Base-by-base conservation (phyloP, 2,797 vertebrate genomes). In the Pangasius macronema region DNA sequence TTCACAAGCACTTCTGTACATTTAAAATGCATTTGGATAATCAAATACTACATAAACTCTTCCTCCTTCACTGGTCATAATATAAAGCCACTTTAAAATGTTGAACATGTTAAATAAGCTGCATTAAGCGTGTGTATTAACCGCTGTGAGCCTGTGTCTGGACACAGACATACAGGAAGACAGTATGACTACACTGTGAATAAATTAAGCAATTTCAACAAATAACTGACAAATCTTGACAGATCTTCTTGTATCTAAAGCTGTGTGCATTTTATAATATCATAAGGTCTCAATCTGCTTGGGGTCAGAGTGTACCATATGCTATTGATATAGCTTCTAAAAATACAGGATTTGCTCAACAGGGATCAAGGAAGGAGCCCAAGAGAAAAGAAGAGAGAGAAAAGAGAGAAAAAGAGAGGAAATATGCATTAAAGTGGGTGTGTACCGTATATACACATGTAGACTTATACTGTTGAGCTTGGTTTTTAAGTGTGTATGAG, bases 321-420 rank as follows among this genome's bases (percentile, higher is more conserved):
- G 83, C 83, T 87, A 70, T 83, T 90, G 84, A 88, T 89, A 86
- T 90, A 82, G 24, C 88, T 76, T 80, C 89, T 90, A 89, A 90
- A 91, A 88, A 90, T 88, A 91, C 63, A 94, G 91, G 91, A 93
- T 92, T 93, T 92, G 92, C 94, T 92, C 93, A 93, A 91, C 90
- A 93, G 88, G 86, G n/a, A 3, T 88, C 91, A 94, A 95, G 91
- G 83, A 89, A 89, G 92, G 92, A 91, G 49, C 83, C 70, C 67
- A 42, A 75, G 83, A 39, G 83, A 16, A 53, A 20, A 83, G 79
- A 53, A 91, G 85, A 92, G 92, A 59, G 27, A 39, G 36, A 14
- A 42, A 39, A 70, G 24, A 72, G 16, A n/a, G 18, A 77, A 39
- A 33, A 55, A 55, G 18, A 42, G 49, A 46, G 53, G 55, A 14